These are phyloP conservation scores for Acleris laterana DNA, from an alignment of 2,888 invertebrate genomes.

Conservation along the genomic window DNA sequence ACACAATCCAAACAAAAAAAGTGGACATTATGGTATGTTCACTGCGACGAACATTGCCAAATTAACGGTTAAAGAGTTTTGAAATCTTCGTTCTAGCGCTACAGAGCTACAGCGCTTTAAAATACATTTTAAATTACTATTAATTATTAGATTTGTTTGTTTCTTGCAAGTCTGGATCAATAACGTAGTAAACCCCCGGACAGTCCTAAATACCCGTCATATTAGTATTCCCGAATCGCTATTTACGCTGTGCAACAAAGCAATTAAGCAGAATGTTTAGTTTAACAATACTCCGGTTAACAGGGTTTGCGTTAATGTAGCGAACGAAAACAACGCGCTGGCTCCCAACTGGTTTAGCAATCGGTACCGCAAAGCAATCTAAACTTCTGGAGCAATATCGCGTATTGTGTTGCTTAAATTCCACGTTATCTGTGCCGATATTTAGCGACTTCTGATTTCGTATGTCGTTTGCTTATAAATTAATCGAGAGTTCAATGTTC, in stretches of 20 bases:
- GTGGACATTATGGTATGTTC: no score
- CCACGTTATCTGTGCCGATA: constrained; percentile 22
- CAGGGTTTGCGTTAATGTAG: constrained; percentile 34
- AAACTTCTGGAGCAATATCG: constrained; percentile 35
- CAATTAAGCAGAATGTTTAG: constrained; percentile 32
- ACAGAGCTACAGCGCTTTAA: no score
- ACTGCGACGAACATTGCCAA: no score
- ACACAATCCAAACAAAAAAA: no score
- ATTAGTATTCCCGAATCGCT: constrained; percentile 5
- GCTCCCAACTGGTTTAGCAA: constrained; percentile 34
- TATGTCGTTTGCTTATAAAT: constrained; percentile 2
- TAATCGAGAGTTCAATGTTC: no score
- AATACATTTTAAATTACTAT: no score
- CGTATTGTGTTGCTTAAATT: constrained; percentile 32
- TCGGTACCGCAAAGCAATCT: constrained; percentile 35
- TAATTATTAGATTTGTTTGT: no score
- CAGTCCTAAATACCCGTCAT: constrained; percentile 1
- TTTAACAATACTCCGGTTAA: constrained; percentile 36
- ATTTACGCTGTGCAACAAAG: constrained; percentile 24
- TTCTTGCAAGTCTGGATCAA: no score
- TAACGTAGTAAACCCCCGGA: no score
- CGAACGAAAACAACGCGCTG: constrained; percentile 32
- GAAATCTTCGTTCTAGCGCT: no score
- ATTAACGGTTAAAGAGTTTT: no score
- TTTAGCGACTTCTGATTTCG: constrained; percentile 18